A percentile compares a stretch with the other conserved stretches of the same genome.
Conservation (phyloP, 2,888 invertebrate species). For the Biston betularia region DNA sequence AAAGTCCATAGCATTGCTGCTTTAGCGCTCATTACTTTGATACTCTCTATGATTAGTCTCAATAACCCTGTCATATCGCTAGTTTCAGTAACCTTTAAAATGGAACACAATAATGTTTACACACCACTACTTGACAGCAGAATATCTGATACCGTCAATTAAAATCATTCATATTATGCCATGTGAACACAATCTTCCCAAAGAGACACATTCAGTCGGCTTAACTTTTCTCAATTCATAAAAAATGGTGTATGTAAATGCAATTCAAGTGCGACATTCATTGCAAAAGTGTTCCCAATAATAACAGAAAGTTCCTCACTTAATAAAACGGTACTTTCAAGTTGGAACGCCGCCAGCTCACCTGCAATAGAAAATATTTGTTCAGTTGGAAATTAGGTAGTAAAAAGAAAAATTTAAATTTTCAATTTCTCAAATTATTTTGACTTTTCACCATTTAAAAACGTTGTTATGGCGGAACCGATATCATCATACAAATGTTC, state of each 20-base stretch:
- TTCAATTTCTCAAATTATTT: slow-evolving; percentile 32
- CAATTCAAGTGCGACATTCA: slow-evolving; percentile 14
- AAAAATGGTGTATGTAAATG: slow-evolving; percentile 13
- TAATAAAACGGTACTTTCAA: slow-evolving; percentile 52
- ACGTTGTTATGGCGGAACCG: background rate
- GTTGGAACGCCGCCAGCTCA: slow-evolving; percentile 51
- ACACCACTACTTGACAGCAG: no score
- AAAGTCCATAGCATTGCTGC: no score
- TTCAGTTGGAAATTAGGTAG: slow-evolving; percentile 37
- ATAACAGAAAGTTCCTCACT: slow-evolving; percentile 57
- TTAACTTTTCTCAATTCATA: background rate
- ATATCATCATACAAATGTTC: no score
- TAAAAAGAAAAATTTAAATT: slow-evolving; percentile 28
- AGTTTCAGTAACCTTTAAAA: no score
- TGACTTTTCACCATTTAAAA: background rate
- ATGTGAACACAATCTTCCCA: no score
- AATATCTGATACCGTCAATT: no score
- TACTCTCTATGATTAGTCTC: no score
- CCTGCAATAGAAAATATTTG: slow-evolving; percentile 55
- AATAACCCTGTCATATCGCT: no score
- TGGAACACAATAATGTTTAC: no score
- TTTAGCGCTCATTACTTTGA: no score
- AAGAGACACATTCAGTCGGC: no score
- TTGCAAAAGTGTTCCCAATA: slow-evolving; percentile 32
- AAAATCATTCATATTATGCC: no score